Evolutionary conservation across 2,113 vertebrate species (phyloP).

Genomic region (Puffinus mauretanicus): DNA sequence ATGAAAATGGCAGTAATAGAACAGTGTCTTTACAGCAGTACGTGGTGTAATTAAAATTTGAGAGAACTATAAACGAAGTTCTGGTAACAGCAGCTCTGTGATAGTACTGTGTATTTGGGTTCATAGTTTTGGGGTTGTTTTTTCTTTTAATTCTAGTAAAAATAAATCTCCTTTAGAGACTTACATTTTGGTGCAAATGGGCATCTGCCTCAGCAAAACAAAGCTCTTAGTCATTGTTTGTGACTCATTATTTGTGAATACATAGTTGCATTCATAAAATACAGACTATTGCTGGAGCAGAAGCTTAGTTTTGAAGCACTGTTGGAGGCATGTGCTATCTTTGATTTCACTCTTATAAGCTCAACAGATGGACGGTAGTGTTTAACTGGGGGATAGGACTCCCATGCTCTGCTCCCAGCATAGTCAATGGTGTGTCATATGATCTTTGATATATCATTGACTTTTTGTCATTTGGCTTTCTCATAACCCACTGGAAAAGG

Average conservation of each 20-base stretch:
- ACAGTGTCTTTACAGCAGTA: background rate
- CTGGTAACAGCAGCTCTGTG: background rate
- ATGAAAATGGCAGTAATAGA: background rate
- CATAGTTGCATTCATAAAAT: background rate
- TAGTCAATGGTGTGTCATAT: background rate
- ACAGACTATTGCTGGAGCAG: background rate
- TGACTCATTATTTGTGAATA: background rate
- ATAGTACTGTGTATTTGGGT: background rate
- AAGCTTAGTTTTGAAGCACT: background rate
- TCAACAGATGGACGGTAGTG: background rate
- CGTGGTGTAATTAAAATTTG: background rate
- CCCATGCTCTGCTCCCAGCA: background rate
- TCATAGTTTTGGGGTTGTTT: background rate
- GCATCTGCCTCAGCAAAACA: background rate
- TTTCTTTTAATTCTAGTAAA: background rate
- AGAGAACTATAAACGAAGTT: background rate
- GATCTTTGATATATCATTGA: background rate
- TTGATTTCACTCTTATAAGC: background rate
- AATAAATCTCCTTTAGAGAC: background rate
- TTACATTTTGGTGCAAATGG: background rate
- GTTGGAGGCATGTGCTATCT: background rate
- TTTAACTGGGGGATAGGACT: background rate
- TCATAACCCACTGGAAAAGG: background rate
- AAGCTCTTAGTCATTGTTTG: background rate
- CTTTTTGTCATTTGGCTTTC: background rate